Percentiles rank a stretch among this genome's conserved stretches.
Conservation (phyloP, 92 coral and sea anemone species). For the Actinernus sp. region DNA sequence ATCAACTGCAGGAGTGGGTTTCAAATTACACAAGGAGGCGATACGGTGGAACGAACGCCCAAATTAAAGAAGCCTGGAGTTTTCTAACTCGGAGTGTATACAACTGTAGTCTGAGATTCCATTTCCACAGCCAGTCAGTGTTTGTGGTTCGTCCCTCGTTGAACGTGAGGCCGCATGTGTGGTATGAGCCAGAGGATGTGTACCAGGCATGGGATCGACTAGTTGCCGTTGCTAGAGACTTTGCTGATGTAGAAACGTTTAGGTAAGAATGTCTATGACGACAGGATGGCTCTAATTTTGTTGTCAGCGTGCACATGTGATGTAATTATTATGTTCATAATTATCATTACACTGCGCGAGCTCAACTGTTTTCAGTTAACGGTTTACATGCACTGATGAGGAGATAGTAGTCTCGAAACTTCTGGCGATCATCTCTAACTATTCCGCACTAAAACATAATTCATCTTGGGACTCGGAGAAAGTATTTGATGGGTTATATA, state of each 20-base stretch:
- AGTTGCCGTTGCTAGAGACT: constrained; percentile 50
- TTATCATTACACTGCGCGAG: no score
- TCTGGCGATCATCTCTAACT: no score
- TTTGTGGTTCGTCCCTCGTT: constrained; percentile 76
- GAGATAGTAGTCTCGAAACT: no score
- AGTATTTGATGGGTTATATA: no score
- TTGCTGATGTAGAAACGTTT: constrained; percentile 69
- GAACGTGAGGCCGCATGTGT: constrained; percentile 44
- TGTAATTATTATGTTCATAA: no score
- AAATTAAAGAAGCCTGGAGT: constrained; percentile 65
- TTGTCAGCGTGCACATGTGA: no score
- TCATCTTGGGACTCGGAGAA: no score
- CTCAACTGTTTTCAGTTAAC: no score
- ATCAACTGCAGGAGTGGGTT: constrained; percentile 62
- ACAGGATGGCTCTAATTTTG: no score
- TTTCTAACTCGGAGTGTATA: constrained; percentile 74
- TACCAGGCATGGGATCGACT: constrained; percentile 80
- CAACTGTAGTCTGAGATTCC: constrained; percentile 58
- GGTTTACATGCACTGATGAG: no score
- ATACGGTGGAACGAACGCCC: constrained; percentile 54
- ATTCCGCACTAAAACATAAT: no score
- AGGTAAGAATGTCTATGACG: constrained; percentile 60
- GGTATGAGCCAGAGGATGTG: constrained; percentile 80
- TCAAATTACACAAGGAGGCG: constrained; percentile 67
- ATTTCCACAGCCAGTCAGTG: constrained; percentile 68